Evolutionary conservation across 2,113 vertebrate genomes (phyloP), one percentile per base, ranked within the genome.

Genomic region (Colaptes auratus): DNA sequence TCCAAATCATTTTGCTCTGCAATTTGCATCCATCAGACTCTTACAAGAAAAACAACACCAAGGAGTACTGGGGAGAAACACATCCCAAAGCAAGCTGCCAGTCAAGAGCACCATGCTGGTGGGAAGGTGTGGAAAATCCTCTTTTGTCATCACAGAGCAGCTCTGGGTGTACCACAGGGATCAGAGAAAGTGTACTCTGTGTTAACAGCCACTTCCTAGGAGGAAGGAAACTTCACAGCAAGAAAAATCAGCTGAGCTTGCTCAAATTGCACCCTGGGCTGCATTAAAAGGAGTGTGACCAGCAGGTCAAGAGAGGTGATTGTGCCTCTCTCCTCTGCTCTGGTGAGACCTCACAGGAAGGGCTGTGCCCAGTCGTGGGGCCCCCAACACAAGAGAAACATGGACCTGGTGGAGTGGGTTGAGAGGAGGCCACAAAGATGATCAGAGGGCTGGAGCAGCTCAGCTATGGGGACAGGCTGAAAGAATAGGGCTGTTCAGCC

Each of bases 211-310:
- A 9, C 5, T 25, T 50, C 21, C 20, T 23, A 50, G 48, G 48
- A 23, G 21, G 82, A 66, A 75, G 9, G n/a, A 69, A 78, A 9
- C 33, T 48, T 88, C 12, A 2, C 1, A 1, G 28, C 2, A 9
- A 1, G 36, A 67, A 19, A 58, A 46, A 19, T 0, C 28, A 56
- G 25, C 7, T 0, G 25, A 20, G 31, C 31, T 71, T 17, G 31
- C 10, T 39, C 20, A 11, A 21, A 50, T 50, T 50, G 48, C 48
- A 50, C 20, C 21, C 21, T 50, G 48, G 48, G 48, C 48, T 50
- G 48, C 21, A 50, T 50, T 50, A 23, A 50, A 50, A 23, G 48
- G 5, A 50, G 21, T 23, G 21, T 50, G 21, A 50, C 48, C 21
- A 50, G 48, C 48, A 21, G 48, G 48, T 9, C 48, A 50, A 12